Conservation (phyloP, 2,113 vertebrate genomes). For the Syrrhaptes paradoxus region DNA sequence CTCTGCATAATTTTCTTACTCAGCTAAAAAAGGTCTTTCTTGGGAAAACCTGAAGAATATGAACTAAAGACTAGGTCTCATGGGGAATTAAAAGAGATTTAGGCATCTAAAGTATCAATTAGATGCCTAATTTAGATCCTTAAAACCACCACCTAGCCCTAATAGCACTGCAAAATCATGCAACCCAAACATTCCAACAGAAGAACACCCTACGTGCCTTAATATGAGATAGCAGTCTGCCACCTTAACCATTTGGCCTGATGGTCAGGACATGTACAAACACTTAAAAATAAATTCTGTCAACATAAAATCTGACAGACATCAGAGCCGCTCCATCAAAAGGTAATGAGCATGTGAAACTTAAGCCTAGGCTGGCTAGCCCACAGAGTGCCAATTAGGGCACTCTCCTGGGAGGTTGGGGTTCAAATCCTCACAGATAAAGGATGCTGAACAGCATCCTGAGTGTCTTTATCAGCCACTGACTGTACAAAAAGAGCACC, state of each 20-base stretch:
- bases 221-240: not conserved
- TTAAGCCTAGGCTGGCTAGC: not conserved
- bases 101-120: not conserved
- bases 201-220: not conserved
- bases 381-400: not conserved
- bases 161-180: not conserved
- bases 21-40: not conserved
- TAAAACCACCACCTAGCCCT: not conserved
- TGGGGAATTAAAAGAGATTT: not conserved
- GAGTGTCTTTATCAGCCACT: not conserved
- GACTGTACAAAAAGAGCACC: not conserved
- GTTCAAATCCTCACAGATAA: slow-evolving; percentile 4
- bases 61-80: not conserved
- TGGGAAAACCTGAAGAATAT: not conserved
- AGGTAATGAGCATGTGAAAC: not conserved
- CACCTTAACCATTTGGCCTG: not conserved
- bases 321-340: not conserved
- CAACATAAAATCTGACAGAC: not conserved
- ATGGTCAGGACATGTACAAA: not conserved
- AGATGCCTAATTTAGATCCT: not conserved
- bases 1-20: slow-evolving; percentile 35
- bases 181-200: not conserved
- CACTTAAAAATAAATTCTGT: not conserved
- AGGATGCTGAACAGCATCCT: not conserved
- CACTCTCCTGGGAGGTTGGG: not conserved